Evolutionary conservation across 2,888 invertebrate species (phyloP), one percentile per base, ranked within the genome.

Genomic region (Acholoe squamosa): DNA sequence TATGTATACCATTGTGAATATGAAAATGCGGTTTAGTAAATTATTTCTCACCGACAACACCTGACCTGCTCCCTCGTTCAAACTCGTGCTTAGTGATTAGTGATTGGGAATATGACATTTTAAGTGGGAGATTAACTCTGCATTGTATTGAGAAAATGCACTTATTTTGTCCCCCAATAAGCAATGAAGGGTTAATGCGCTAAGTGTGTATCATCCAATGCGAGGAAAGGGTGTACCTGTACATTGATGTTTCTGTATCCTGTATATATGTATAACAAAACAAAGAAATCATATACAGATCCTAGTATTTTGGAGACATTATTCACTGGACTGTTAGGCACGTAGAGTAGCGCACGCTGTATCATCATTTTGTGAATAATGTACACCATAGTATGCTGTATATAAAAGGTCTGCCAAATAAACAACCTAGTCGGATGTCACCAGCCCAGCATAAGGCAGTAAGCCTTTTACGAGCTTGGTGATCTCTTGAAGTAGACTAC

Each of bases 311-410:
- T 80, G 80, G 19, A 43, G 80, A 43, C 33, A 80, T 43, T 33
- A 80, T 33, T 80, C 80, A 80, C 80, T 80, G 80, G 80, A 80
- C 80, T 80, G 43, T 33, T 80, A 80, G 80, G 43, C 80, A 80
- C 33, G 80, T 80, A 80, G 80, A 80, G 43, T 80, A 80, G 80
- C 1, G 33, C 80, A 80, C 43, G 33, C 33, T 43, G 43, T 80
- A 80, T 80, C 43, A 80, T 33, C 43, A 80, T 80, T 76, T 80
- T 80, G 80, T 80, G 80, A 80, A 80, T 80, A 80, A 14, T 43
- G 80, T 80, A 80, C 80, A 25, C 80, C 80, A 33, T 80, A 80
- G 80, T 80, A 80, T 34, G 80, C 80, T 80, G 80, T 80, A 80
- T 80, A 80, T 80, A 80, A 33, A 80, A 33, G 7, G 80, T 80